Base-by-base conservation (phyloP, 2,888 invertebrate species). In the Ochlodes sylvanus region DNA sequence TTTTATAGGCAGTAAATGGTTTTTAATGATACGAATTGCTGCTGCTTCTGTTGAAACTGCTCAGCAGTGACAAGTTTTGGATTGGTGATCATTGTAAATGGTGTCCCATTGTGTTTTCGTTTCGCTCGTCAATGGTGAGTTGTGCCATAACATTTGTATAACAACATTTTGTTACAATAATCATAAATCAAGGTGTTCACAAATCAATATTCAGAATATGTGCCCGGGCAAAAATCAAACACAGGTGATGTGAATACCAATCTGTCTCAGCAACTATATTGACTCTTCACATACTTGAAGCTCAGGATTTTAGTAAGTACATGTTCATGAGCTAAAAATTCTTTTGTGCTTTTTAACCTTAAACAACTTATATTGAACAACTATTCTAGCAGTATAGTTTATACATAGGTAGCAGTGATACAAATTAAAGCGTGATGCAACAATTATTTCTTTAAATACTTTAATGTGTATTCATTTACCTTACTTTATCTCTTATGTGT, bases 91-190 rank as follows among this genome's bases (percentile, higher is more conserved):
- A 67, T 54, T 77, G 82, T 86, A 81, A 85, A 90, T 90, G 90
- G 89, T 90, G 79, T 89, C 87, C 66, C 87, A 86, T 76, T 90
- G 89, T 88, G 86, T 90, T 74, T 89, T 89, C 83, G 86, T 89
- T 76, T 83, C 85, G 72, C 77, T 90, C 71, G 75, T 88, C 50
- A 52, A 66, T 69, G 67, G 70, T 72, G 60, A 75, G 70, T 72
- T n/a, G 27, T 54, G 14, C 54, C 42, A 19, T 42, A 32, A 27
- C 15, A 32, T 27, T 54, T 52, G 58, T 57, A 21, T 56, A 19
- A 14, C 47, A 64, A 50, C 64, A 64, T 44, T 42, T 6, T 27
- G 19, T 47, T n/a, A 19, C n/a, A 52, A n/a, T n/a, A n/a, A n/a
- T n/a, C n/a, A n/a, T n/a, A n/a, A n/a, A 12, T 17, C 44, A 47